Evolutionary conservation across 2,797 vertebrate genomes (phyloP).

Genomic region (Silurus aristotelis): DNA sequence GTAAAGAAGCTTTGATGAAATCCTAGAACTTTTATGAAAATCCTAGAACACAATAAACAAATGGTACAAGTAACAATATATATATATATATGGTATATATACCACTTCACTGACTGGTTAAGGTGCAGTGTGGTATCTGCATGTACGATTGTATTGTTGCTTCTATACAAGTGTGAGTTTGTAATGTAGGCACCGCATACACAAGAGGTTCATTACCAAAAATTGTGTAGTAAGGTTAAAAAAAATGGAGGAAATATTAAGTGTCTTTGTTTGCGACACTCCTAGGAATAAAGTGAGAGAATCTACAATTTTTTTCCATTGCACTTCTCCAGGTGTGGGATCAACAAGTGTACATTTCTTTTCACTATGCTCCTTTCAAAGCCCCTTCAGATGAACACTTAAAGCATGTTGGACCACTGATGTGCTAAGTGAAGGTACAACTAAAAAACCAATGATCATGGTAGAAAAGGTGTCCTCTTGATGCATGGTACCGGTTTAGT

Average conservation of each 20-base stretch:
- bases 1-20: no score
- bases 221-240: not conserved
- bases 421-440: not conserved
- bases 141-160: not conserved
- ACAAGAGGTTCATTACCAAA: not conserved
- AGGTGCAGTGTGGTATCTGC: not conserved
- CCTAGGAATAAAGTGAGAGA: not conserved
- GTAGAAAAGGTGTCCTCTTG: not conserved
- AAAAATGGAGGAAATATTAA: not conserved
- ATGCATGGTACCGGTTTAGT: not conserved
- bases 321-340: not conserved
- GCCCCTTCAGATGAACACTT: not conserved
- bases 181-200: not conserved
- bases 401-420: not conserved
- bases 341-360: not conserved
- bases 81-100: no score
- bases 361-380: not conserved
- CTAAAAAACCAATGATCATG: not conserved
- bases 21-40: no score
- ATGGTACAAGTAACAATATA: no score
- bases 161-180: not conserved
- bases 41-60: no score
- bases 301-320: not conserved
- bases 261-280: not conserved
- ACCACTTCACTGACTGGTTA: not conserved